Evolutionary conservation across 1,140 invertebrate species (phyloP).

Genomic region (Drosophila neocordata): DNA sequence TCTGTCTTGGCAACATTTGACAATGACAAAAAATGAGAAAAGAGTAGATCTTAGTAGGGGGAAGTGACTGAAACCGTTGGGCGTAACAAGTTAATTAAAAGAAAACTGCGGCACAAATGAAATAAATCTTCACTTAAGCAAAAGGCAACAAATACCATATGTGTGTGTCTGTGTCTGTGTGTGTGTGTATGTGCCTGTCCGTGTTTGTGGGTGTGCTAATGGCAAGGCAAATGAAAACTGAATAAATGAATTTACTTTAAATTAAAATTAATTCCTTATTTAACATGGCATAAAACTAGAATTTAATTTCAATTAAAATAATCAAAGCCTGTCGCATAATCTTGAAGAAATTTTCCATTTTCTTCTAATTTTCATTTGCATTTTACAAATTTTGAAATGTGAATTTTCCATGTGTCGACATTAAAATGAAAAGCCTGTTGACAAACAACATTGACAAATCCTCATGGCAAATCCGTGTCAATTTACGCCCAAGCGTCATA

Average conservation of each 20-base stretch:
- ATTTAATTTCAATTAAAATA: slow-evolving; percentile 2
- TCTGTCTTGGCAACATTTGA: slow-evolving; percentile 72
- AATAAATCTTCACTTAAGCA: slow-evolving; percentile 61
- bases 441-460: slow-evolving; percentile 57
- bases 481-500: slow-evolving; percentile 52
- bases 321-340: not conserved
- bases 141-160: not conserved
- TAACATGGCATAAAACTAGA: not conserved
- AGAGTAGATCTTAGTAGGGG: not conserved
- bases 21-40: slow-evolving; percentile 48
- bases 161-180: not conserved
- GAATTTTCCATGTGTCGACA: slow-evolving; percentile 39
- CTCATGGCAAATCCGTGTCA: slow-evolving; percentile 42
- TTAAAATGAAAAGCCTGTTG: slow-evolving; percentile 61
- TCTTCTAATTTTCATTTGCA: not conserved
- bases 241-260: slow-evolving; percentile 39
- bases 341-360: not conserved
- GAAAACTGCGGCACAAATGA: slow-evolving; percentile 74
- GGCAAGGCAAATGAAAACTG: not conserved
- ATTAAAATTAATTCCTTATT: slow-evolving; percentile 6
- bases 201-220: not conserved
- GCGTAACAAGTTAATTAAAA: slow-evolving; percentile 76
- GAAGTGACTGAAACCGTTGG: slow-evolving; percentile 10
- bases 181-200: not conserved
- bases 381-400: slow-evolving; percentile 37